These are phyloP conservation scores for Vireo altiloquus DNA, from an alignment of 2,113 vertebrate species.

Conservation along the genomic window DNA sequence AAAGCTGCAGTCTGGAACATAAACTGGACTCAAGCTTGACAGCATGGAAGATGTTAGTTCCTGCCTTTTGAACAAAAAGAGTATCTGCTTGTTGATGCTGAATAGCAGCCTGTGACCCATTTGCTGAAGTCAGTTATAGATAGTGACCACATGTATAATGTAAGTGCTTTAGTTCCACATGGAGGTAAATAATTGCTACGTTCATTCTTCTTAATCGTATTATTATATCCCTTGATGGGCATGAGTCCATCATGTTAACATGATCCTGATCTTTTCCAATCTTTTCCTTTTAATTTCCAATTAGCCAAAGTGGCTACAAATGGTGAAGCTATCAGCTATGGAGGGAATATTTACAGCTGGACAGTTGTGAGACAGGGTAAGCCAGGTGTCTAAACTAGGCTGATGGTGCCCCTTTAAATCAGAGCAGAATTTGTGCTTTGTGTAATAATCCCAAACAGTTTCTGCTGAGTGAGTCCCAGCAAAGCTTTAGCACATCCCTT, in stretches of 20 bases:
- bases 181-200: not conserved
- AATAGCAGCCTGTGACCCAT: not conserved
- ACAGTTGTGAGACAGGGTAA: not conserved
- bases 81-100: not conserved
- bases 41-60: not conserved
- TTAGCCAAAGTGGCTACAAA: not conserved
- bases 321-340: not conserved
- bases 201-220: not conserved
- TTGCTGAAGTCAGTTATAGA: not conserved
- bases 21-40: not conserved
- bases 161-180: not conserved
- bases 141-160: not conserved
- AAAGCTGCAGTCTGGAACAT: not conserved
- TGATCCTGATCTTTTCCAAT: not conserved
- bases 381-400: not conserved
- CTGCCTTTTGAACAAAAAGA: not conserved
- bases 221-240: not conserved
- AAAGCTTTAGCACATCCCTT: slow-evolving; percentile 64
- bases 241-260: not conserved
- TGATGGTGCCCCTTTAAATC: slow-evolving; percentile 46
- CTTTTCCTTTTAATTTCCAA: not conserved
- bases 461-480: slow-evolving; percentile 67
- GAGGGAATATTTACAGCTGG: not conserved
- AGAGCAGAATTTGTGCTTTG: slow-evolving; percentile 46
- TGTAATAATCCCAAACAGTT: slow-evolving; percentile 56